These are phyloP conservation scores for Camponotus floridanus DNA, from an alignment of 1,140 invertebrate genomes.

Conservation along the genomic window DNA sequence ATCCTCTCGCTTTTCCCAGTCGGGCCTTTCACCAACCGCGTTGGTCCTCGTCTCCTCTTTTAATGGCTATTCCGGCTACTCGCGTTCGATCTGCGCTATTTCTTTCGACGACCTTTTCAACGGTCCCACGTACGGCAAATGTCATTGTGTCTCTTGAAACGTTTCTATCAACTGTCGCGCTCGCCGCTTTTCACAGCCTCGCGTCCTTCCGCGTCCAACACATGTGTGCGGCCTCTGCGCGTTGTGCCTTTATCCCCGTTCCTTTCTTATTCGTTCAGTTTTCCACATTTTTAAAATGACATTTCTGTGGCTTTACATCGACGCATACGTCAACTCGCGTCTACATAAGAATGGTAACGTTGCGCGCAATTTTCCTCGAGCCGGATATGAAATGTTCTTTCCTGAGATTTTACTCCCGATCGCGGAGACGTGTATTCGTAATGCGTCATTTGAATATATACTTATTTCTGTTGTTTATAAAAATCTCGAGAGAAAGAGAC, in stretches of 20 bases:
- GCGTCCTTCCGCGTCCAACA: not conserved
- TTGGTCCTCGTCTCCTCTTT: too few species aligned
- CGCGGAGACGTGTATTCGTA: not conserved
- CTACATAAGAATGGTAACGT: conserved; percentile 1
- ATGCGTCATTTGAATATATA: conserved; percentile 22
- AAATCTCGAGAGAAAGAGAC: not conserved
- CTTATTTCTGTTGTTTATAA: conserved; percentile 2
- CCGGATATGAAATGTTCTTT: not conserved
- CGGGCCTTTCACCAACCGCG: not conserved
- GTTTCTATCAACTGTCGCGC: conserved; percentile 41
- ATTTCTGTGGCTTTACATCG: conserved; percentile 50
- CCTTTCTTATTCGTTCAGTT: conserved; percentile 43
- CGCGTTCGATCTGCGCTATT: not conserved
- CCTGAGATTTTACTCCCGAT: not conserved
- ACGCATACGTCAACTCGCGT: conserved; percentile 30
- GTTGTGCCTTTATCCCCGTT: not conserved
- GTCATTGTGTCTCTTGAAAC: conserved; percentile 31
- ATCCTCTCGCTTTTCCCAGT: too few species aligned
- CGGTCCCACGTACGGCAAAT: not conserved
- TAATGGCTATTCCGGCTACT: not conserved
- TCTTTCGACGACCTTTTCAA: conserved; percentile 17
- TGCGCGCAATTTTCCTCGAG: not conserved
- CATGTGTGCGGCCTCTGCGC: too few species aligned
- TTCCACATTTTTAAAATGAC: conserved; percentile 14
- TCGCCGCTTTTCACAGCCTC: not conserved